Conservation (phyloP, 2,797 vertebrate genomes). For the Anas bernieri region DNA sequence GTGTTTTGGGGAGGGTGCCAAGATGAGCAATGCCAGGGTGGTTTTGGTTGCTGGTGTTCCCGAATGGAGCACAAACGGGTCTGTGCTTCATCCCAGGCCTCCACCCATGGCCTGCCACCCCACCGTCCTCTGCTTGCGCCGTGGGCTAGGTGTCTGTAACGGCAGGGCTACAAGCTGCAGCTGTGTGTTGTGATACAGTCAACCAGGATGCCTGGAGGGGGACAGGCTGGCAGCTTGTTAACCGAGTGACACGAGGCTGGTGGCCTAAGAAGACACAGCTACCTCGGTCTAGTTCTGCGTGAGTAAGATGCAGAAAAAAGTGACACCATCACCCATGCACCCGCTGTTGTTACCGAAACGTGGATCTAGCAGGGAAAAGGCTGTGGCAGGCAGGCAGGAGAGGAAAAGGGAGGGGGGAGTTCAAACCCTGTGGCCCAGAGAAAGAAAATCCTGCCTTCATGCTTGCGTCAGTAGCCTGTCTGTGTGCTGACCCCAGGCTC, state of each 20-base stretch:
- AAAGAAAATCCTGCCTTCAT: background rate
- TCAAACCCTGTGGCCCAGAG: background rate
- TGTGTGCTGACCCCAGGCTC: slow-evolving; percentile 63
- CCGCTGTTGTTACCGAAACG: background rate
- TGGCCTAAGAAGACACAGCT: background rate
- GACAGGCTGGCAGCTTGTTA: background rate
- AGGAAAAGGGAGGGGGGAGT: slow-evolving; percentile 38
- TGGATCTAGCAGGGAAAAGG: slow-evolving; percentile 23
- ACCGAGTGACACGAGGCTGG: background rate
- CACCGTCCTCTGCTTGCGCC: fast-evolving
- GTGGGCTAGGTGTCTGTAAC: background rate
- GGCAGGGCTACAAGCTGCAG: background rate
- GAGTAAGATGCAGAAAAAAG: background rate
- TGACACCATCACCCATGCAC: background rate
- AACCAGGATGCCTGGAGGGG: background rate
- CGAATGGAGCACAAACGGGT: background rate
- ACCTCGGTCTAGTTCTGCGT: background rate
- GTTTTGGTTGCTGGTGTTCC: slow-evolving; percentile 27
- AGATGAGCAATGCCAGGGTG: background rate
- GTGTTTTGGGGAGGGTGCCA: slow-evolving; percentile 42
- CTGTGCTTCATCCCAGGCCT: background rate
- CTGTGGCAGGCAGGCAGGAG: background rate
- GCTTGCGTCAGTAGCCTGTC: slow-evolving; percentile 45
- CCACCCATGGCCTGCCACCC: background rate
- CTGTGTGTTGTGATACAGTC: fast-evolving